Base-by-base conservation (phyloP, 2,113 vertebrate species). In the Coturnix japonica region DNA sequence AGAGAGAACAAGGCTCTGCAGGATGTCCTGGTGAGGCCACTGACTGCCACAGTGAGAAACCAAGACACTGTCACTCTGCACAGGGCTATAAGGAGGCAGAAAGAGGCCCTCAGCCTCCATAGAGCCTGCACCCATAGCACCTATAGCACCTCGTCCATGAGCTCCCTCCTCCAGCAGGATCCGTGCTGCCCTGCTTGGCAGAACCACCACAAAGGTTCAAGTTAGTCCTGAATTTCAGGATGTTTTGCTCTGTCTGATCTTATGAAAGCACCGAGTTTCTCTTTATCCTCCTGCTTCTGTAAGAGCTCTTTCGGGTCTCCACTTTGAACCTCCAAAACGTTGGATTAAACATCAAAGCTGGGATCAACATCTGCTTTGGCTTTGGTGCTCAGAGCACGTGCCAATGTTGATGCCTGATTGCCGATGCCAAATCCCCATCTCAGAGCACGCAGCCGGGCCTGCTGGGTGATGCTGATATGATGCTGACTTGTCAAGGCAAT, bases 331-430 rank as follows among this genome's bases (percentile, higher is more conserved):
- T 93, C 65, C 60, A 59, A 86, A 91, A 84, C 5, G 1, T 33
- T 95, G 94, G 95, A 94, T 91, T 80, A 87, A 92, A 95, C 93
- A 94, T 96, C 95, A 96, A 96, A 96, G 94, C 16, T 41, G 20
- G 51, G 17, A 89, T 63, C 94, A 91, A 87, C 94, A 94, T 82
- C 93, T 92, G 91, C 79, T 87, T 63, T 63, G 72, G 74, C 56
- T 70, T 74, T 10, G 31, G 75, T 0, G 1, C 71, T 76, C 0
- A 1, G 31, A 49, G 41, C 75, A 73, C 12, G 13, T 80, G 93
- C 93, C 95, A 93, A 7, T 8, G 41, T 14, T 54, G 88, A 78
- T 74, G 69, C 61, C 73, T 60, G 54, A 78, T 66, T 71, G 79
- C 67, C 28, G 41, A 63, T 59, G 87, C 94, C 95, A 95, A 93